Evolutionary conservation across 2,888 invertebrate species (phyloP), one percentile per base, ranked within the genome.

Genomic region (Sphinx pinastri): DNA sequence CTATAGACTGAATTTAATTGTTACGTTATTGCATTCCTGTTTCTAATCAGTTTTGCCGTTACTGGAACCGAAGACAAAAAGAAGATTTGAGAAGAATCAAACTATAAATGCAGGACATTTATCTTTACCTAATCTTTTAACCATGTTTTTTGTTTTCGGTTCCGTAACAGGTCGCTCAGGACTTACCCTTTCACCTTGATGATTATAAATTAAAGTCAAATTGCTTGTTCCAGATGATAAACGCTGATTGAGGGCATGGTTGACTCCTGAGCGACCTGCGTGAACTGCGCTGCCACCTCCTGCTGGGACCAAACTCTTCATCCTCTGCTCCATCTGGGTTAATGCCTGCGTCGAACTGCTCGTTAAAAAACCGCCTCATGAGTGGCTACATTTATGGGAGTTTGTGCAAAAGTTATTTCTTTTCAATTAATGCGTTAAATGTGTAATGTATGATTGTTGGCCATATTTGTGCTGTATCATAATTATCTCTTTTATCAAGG

Each of bases 141-240:
- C 57, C 49, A 67, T 72, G 38, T 74, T 51, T 60, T 75, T 77
- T 78, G 76, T 76, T 74, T 78, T 79, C 79, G 79, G 79, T 83
- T 81, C 78, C 75, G 74, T 76, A 77, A 82, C 87, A 89, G 93
- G 92, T 93, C 93, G 93, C 93, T 94, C 93, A 93, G 92, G 91
- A 87, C 84, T 78, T 78, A 76, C 74, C 84, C 82, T 81, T 81
- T 83, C 84, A 78, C 79, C 77, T 75, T 71, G 73, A 72, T 79
- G 71, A 75, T 78, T 78, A 82, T 77, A 83, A 85, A 87, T 87
- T 90, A 88, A 91, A 89, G 88, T 90, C 85, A 89, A 88, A 89
- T 92, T 93, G 83, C 88, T 94, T 94, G 93, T 94, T 94, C 91
- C 93, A 94, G 93, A 93, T 93, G 82, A 77, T 93, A 83, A 93